Percentiles rank a stretch among this genome's conserved stretches.
phyloP scores from a whole-genome alignment of 2,888 invertebrate genomes.

The Zygogramma bicolorata region DNA sequence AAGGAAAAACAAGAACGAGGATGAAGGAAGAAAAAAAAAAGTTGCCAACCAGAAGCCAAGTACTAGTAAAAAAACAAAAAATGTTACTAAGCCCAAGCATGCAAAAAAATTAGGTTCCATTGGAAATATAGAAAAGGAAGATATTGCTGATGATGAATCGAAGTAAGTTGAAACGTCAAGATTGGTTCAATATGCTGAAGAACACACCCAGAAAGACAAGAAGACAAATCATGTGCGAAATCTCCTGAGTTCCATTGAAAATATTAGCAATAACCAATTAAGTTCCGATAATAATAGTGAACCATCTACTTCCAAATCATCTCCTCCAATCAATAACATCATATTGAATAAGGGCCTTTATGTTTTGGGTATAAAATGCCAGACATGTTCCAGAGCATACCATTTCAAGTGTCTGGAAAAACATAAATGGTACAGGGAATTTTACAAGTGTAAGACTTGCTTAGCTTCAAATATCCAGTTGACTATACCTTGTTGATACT shows the following conservation, averaged over 20 bases:
- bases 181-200: not conserved
- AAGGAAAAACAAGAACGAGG: not conserved
- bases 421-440: not conserved
- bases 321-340: not conserved
- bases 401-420: slow-evolving; percentile 10
- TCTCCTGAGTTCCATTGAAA: not conserved
- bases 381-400: not conserved
- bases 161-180: not conserved
- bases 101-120: not conserved
- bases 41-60: slow-evolving; percentile 1
- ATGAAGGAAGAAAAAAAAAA: slow-evolving; percentile 6
- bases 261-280: not conserved
- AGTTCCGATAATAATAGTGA: not conserved
- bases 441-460: not conserved
- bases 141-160: not conserved
- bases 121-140: not conserved
- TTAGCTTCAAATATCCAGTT: not conserved
- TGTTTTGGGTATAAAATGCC: slow-evolving; percentile 1
- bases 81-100: not conserved
- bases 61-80: not conserved
- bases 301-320: not conserved
- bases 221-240: slow-evolving; percentile 1
- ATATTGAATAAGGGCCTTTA: slow-evolving; percentile 4
- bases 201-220: not conserved
- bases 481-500: not conserved